Conservation (phyloP, 2,888 invertebrate genomes). For the Diaphora mendica region DNA sequence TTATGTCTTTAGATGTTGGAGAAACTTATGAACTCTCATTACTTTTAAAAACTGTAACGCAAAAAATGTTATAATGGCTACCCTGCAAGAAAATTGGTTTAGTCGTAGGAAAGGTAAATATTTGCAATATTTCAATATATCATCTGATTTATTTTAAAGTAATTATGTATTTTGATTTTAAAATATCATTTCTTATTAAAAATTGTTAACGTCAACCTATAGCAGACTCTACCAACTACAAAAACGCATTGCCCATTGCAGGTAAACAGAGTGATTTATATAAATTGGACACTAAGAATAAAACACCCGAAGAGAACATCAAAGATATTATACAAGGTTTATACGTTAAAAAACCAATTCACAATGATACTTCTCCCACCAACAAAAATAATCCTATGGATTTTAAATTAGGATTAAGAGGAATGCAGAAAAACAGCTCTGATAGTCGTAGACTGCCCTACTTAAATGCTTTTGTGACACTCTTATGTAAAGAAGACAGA, state of each 20-base stretch:
- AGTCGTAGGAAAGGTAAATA: constrained; percentile 83
- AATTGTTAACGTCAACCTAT: not conserved
- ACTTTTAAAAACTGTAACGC: constrained; percentile 42
- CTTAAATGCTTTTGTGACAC: constrained; percentile 95
- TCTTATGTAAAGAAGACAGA: constrained; percentile 89
- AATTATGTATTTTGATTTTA: constrained; percentile 2
- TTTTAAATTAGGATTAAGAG: constrained; percentile 86
- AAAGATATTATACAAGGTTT: constrained; percentile 88
- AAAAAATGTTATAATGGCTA: constrained; percentile 82
- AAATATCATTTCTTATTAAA: not conserved
- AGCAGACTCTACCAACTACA: constrained; percentile 1
- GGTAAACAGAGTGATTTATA: constrained; percentile 88
- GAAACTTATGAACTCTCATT: constrained; percentile 33
- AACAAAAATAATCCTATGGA: constrained; percentile 71
- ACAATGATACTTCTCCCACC: constrained; percentile 78
- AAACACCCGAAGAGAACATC: constrained; percentile 87
- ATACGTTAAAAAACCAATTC: constrained; percentile 78
- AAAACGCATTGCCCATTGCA: constrained; percentile 61
- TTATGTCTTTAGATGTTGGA: constrained; percentile 43
- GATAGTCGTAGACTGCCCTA: constrained; percentile 94
- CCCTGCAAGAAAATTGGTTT: constrained; percentile 78
- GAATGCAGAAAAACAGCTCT: constrained; percentile 88
- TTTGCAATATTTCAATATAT: constrained; percentile 44
- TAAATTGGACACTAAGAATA: constrained; percentile 87
- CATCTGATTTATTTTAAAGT: not conserved